Evolutionary conservation across 2,888 invertebrate genomes (phyloP), one percentile per base, ranked within the genome.

Genomic region (Sialis fuliginosa): DNA sequence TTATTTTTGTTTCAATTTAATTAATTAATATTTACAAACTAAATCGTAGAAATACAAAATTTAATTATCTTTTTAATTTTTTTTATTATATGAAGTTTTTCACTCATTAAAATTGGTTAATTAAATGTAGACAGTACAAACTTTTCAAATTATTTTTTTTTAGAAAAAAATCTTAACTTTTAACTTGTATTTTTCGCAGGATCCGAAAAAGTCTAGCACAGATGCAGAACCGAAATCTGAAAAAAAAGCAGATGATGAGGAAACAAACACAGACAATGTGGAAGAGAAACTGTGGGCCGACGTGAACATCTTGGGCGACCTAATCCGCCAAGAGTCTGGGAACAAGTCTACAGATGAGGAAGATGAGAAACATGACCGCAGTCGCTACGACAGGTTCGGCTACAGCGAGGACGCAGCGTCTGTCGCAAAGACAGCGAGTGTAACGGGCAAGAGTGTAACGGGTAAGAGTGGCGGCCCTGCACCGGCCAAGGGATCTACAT

Each of bases 221-320:
- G 37, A n/a, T 4, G 51, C 42, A 8, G 53, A 56, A 42, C 55
- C 54, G 8, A n/a, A n/a, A n/a, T n/a, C n/a, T n/a, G n/a, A n/a
- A n/a, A 52, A 53, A 33, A 42, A 45, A 12, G 58, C 33, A 50
- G 53, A 54, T n/a, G 62, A 62, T 31, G 68, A 65, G n/a, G 67
- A 67, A 31, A n/a, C n/a, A n/a, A n/a, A n/a, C n/a, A n/a, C n/a
- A n/a, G 77, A 69, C 35, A 39, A 32, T 31, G 39, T 8, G 10
- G 78, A 79, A 54, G 82, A 82, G 55, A 81, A 83, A 57, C 58
- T 82, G 48, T 85, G 85, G 85, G 83, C 81, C 31, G 84, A 84
- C 61, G 83, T 85, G 33, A 84, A 85, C 60, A 84, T 84, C 61
- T 70, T 86, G 50, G 83, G 84, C 5, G 84, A 84, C 57, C 68